phyloP scores from a whole-genome alignment of 1,140 invertebrate genomes.

The Listronotus bonariensis region DNA sequence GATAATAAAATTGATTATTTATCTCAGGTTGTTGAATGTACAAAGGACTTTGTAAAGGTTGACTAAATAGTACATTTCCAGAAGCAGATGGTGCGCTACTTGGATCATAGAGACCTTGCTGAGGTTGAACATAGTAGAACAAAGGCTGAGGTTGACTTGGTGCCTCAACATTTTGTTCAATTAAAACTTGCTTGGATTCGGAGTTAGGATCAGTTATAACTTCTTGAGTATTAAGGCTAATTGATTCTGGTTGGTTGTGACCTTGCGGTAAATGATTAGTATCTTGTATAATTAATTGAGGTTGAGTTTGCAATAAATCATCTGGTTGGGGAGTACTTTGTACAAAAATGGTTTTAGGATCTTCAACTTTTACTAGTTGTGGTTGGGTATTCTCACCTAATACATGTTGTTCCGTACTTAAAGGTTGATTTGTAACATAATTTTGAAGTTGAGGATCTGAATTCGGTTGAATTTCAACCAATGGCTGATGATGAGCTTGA shows the following conservation, averaged over 20 bases:
- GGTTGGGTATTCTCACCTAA: too few relatives aligned
- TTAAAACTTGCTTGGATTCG: too few relatives aligned
- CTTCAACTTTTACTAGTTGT: too few relatives aligned
- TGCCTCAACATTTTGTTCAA: too few relatives aligned
- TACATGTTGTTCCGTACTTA: background rate
- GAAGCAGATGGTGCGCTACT: background rate
- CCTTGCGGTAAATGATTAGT: background rate
- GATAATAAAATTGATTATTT: too few relatives aligned
- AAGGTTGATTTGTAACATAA: background rate
- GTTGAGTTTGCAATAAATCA: background rate
- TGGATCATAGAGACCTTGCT: background rate
- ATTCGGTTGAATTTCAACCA: background rate
- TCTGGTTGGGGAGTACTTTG: background rate
- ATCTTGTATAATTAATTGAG: background rate
- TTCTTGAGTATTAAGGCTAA: background rate
- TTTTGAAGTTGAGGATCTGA: background rate
- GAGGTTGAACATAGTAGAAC: conserved; percentile 14
- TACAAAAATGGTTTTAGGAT: background rate
- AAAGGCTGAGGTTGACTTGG: conserved; percentile 1
- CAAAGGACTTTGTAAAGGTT: too few relatives aligned
- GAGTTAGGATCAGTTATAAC: too few relatives aligned
- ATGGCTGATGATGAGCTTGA: background rate
- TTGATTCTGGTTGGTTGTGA: background rate
- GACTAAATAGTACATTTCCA: background rate
- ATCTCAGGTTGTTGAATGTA: too few relatives aligned